Conservation (phyloP, 2,888 invertebrate genomes). For the Tetragonula carbonaria region DNA sequence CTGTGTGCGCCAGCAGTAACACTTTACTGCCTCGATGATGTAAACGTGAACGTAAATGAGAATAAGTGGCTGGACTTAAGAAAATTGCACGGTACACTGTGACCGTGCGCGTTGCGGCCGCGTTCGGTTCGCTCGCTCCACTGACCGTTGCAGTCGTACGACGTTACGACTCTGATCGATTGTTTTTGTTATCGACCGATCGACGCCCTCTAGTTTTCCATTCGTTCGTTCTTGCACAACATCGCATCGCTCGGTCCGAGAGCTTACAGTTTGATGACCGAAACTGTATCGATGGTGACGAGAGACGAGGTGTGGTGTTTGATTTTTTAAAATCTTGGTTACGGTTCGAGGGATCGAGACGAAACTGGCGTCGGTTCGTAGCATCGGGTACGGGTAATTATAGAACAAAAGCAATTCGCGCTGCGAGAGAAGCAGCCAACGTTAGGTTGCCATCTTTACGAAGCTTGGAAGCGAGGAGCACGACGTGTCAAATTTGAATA, state of each 20-base stretch:
- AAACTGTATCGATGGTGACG: background rate
- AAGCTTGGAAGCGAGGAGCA: background rate
- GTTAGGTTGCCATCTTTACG: too few relatives aligned
- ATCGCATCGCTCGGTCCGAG: background rate
- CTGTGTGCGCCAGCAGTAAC: slow-evolving; percentile 81
- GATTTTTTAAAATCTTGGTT: slow-evolving; percentile 41
- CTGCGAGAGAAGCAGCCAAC: background rate
- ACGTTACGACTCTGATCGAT: slow-evolving; percentile 40
- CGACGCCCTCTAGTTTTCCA: slow-evolving; percentile 32
- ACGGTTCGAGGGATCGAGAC: background rate
- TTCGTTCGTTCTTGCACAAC: slow-evolving; percentile 19
- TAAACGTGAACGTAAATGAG: slow-evolving; percentile 83
- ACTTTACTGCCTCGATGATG: slow-evolving; percentile 82
- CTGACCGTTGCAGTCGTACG: slow-evolving; percentile 53
- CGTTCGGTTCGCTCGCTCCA: slow-evolving; percentile 42
- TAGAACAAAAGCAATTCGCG: slow-evolving; percentile 44
- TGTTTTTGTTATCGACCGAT: slow-evolving; percentile 54
- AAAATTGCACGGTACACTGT: slow-evolving; percentile 76
- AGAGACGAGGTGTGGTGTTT: background rate
- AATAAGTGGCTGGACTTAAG: slow-evolving; percentile 80
- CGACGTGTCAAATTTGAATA: background rate
- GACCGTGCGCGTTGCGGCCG: slow-evolving; percentile 53
- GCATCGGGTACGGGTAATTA: accelerated
- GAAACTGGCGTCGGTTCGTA: background rate
- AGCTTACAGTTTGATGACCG: background rate